phyloP scores from a whole-genome alignment of 2,113 vertebrate genomes.

The Pimephales promelas region DNA sequence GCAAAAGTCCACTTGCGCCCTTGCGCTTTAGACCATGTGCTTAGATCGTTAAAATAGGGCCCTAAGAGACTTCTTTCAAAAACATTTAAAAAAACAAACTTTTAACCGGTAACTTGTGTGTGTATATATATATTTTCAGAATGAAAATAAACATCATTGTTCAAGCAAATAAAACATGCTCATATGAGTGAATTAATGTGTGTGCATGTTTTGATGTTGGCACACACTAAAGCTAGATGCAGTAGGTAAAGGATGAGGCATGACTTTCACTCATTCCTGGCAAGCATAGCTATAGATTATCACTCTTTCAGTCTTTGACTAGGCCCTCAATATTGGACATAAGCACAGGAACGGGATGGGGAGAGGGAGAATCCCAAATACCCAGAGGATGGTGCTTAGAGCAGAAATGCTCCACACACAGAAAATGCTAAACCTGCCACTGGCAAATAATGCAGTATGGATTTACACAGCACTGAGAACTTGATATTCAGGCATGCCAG shows the following conservation, averaged over 20 bases:
- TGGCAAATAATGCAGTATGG: conserved; percentile 65
- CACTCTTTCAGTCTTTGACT: conserved; percentile 76
- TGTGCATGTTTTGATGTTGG: conserved; percentile 52
- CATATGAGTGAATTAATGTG: conserved; percentile 30
- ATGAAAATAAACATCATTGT: background rate
- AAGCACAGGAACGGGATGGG: conserved; percentile 43
- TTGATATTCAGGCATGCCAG: conserved; percentile 64
- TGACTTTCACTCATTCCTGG: conserved; percentile 61
- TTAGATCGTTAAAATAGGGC: too few relatives aligned
- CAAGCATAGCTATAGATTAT: conserved; percentile 73
- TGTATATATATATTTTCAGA: background rate
- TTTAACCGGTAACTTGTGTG: too few relatives aligned
- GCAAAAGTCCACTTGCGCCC: too few relatives aligned
- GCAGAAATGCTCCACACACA: conserved; percentile 71
- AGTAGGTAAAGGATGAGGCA: conserved; percentile 62
- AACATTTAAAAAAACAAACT: too few relatives aligned
- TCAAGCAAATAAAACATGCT: background rate
- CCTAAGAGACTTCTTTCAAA: too few relatives aligned
- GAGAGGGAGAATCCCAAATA: conserved; percentile 62
- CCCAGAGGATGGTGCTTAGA: conserved; percentile 64
- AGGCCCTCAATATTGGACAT: conserved; percentile 49
- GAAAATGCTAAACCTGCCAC: conserved; percentile 69
- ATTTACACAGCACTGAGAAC: conserved; percentile 65
- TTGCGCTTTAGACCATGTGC: too few relatives aligned
- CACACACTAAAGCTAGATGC: conserved; percentile 53